Evolutionary conservation across 2,888 invertebrate species (phyloP).

Genomic region (Colostygia pectinataria): DNA sequence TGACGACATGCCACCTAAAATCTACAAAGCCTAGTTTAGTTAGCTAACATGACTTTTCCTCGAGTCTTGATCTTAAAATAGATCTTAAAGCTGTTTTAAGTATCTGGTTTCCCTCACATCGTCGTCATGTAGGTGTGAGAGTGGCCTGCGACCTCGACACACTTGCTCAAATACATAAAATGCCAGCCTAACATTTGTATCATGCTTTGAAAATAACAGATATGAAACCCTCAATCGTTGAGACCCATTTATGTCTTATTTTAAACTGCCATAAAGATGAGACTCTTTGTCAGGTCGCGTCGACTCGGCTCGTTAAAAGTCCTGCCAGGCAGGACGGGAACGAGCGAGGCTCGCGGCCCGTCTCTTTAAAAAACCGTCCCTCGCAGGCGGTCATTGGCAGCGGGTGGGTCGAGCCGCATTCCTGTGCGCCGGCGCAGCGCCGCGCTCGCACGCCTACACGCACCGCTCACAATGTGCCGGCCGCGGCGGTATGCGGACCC

Average conservation of each 20-base stretch:
- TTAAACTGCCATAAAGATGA: slow-evolving; percentile 32
- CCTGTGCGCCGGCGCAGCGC: slow-evolving; percentile 74
- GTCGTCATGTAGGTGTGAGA: slow-evolving; percentile 43
- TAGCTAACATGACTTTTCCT: slow-evolving; percentile 9
- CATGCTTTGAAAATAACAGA: slow-evolving; percentile 19
- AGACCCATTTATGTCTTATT: slow-evolving; percentile 30
- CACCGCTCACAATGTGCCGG: slow-evolving; percentile 40
- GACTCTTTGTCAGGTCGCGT: slow-evolving; percentile 53
- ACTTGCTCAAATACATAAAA: slow-evolving; percentile 45
- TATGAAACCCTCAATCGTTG: slow-evolving; percentile 9
- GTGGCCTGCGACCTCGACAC: slow-evolving; percentile 57
- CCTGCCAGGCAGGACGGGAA: slow-evolving; percentile 61
- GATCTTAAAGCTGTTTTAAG: slow-evolving; percentile 23
- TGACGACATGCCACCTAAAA: background rate
- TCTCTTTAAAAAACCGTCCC: slow-evolving; percentile 76
- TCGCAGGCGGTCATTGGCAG: slow-evolving; percentile 80
- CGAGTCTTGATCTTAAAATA: slow-evolving; percentile 34
- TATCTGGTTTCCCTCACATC: slow-evolving; percentile 36
- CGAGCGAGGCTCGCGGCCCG: slow-evolving; percentile 55
- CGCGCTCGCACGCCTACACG: slow-evolving; percentile 68
- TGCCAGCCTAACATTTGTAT: slow-evolving; percentile 32
- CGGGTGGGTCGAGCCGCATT: slow-evolving; percentile 78
- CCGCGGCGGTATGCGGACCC: slow-evolving; percentile 25
- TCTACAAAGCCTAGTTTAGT: background rate
- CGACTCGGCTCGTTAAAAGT: slow-evolving; percentile 57